A percentile compares a stretch with the other conserved stretches of the same genome.
Conservation (phyloP, 2,797 vertebrate species). For the Morus bassanus region DNA sequence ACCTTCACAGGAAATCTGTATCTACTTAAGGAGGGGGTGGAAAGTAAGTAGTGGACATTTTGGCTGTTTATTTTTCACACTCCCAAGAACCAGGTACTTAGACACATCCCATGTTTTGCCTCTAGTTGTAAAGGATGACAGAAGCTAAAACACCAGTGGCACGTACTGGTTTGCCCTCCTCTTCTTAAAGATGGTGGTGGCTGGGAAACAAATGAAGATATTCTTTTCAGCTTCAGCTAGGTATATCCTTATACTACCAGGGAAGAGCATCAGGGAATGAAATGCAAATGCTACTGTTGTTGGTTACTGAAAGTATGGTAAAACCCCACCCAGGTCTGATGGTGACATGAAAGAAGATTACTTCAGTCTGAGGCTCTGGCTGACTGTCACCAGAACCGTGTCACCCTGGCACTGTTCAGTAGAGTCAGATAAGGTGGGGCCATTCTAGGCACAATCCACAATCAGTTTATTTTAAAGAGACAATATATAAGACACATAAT, state of each 20-base stretch:
- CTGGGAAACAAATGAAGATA: background rate
- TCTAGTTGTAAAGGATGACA: background rate
- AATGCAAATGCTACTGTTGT: background rate
- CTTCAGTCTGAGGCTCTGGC: background rate
- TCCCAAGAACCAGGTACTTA: background rate
- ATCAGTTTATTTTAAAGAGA: background rate
- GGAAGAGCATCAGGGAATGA: background rate
- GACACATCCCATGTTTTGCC: background rate
- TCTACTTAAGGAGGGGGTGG: background rate
- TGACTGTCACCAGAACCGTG: background rate
- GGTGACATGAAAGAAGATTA: background rate
- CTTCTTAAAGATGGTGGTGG: background rate
- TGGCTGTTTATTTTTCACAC: background rate
- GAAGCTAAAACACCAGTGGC: background rate
- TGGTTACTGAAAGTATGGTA: background rate
- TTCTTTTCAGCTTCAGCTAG: background rate
- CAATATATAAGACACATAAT: background rate
- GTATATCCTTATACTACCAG: background rate
- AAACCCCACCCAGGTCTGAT: background rate
- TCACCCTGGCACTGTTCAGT: background rate
- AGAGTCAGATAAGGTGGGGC: background rate
- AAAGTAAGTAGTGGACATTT: background rate
- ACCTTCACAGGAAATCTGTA: background rate
- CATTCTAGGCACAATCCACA: background rate
- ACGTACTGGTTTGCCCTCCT: background rate